phyloP scores from a whole-genome alignment of 2,797 vertebrate genomes.

The Onychomys leucogaster region DNA sequence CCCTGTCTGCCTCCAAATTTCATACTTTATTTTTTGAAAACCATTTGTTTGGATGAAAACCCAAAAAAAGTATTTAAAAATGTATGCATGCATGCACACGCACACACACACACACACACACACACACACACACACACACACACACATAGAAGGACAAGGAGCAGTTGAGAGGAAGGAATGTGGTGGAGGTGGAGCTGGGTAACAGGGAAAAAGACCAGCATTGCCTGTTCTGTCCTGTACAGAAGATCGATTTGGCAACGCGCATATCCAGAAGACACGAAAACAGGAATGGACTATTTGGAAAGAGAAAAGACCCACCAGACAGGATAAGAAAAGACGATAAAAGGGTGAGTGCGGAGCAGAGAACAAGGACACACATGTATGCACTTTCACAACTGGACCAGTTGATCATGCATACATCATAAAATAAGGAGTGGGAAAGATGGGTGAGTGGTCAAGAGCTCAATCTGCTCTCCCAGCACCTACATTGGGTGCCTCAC shows the following conservation, averaged over 20 bases:
- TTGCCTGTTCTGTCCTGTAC: background rate
- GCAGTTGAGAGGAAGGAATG: background rate
- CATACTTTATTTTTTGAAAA: background rate
- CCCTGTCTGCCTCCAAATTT: background rate
- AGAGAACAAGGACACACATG: background rate
- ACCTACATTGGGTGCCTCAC: background rate
- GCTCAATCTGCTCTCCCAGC: too few species aligned
- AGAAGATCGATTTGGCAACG: background rate
- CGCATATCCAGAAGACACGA: background rate
- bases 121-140: background rate
- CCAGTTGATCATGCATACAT: background rate
- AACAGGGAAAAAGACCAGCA: background rate
- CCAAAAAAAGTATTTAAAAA: background rate
- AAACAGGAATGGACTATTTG: background rate
- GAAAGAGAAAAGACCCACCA: background rate
- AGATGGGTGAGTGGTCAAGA: background rate
- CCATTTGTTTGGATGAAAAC: background rate
- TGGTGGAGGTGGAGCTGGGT: background rate
- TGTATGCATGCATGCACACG: background rate
- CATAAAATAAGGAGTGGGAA: background rate
- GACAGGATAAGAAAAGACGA: background rate
- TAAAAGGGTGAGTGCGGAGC: too few species aligned
- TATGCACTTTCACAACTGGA: background rate
- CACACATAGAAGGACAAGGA: background rate
- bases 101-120: background rate